Evolutionary conservation across 1,140 invertebrate species (phyloP).

Genomic region (Ceratosolen solmsi): DNA sequence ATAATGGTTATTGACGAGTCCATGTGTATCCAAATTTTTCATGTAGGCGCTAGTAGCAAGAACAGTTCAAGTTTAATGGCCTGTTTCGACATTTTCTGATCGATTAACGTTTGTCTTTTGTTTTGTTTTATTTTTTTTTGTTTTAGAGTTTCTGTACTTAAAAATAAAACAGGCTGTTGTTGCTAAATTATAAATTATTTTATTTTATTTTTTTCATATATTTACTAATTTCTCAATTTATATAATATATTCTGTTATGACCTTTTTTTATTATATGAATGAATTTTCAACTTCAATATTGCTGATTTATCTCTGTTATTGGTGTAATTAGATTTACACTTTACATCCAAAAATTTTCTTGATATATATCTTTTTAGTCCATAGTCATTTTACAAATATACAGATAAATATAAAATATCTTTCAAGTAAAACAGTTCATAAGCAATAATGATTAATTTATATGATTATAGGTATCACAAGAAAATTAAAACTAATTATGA

Average conservation of each 20-base stretch:
- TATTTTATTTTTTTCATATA: not conserved
- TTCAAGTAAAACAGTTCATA: not conserved
- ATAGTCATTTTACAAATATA: not conserved
- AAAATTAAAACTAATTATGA: not conserved
- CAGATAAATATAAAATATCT: not conserved
- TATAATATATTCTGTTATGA: not conserved
- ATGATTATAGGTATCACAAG: not conserved
- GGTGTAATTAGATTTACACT: not conserved
- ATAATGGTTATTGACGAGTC: not conserved
- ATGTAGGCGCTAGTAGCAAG: not conserved
- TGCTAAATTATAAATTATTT: too few species aligned
- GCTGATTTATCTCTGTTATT: not conserved
- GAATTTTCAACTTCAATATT: not conserved
- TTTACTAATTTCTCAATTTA: conserved; percentile 6
- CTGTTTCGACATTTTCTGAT: not conserved
- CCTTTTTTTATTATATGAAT: not conserved
- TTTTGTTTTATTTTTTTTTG: not conserved
- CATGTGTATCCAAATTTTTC: not conserved
- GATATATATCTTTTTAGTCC: not conserved
- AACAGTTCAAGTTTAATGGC: not conserved
- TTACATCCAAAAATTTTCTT: not conserved
- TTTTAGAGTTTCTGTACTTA: not conserved
- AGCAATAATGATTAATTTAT: not conserved
- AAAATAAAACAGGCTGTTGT: too few species aligned
- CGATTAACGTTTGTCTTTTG: not conserved